Percentiles rank a stretch among this genome's conserved stretches.
Conservation (phyloP, 2,113 vertebrate species). For the Neofelis nebulosa region DNA sequence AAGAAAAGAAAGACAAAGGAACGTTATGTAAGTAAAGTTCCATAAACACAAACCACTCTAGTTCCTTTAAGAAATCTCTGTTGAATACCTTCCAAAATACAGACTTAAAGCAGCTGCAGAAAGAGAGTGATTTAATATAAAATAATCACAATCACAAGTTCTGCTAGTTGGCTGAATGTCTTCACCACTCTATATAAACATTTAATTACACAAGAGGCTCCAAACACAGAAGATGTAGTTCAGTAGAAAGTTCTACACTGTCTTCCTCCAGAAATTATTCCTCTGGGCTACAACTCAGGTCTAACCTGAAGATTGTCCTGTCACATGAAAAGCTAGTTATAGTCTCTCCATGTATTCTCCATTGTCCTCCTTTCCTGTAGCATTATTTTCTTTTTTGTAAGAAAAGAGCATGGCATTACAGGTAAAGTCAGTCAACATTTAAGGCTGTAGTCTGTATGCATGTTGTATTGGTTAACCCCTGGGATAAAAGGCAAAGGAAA, state of each 20-base stretch:
- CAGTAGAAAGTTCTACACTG: background rate
- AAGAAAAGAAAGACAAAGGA: background rate
- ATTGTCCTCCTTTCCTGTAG: background rate
- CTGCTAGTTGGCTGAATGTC: background rate
- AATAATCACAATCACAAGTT: background rate
- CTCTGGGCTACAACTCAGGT: background rate
- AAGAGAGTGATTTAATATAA: background rate
- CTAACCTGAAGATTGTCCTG: background rate
- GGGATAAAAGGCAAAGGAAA: background rate
- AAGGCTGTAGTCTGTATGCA: background rate
- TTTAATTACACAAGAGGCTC: background rate
- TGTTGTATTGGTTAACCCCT: background rate
- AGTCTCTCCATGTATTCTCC: background rate
- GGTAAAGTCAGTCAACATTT: background rate
- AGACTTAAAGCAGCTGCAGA: conserved; percentile 9
- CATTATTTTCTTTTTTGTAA: background rate
- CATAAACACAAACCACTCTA: background rate
- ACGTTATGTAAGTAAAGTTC: background rate
- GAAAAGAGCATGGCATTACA: background rate
- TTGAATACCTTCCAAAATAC: background rate
- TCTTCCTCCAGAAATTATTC: background rate
- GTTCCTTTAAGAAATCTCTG: background rate
- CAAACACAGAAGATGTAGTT: background rate
- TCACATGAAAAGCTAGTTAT: background rate
- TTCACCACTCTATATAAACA: background rate